Conservation (phyloP, 2,888 invertebrate species). For the Pandemis corylana region DNA sequence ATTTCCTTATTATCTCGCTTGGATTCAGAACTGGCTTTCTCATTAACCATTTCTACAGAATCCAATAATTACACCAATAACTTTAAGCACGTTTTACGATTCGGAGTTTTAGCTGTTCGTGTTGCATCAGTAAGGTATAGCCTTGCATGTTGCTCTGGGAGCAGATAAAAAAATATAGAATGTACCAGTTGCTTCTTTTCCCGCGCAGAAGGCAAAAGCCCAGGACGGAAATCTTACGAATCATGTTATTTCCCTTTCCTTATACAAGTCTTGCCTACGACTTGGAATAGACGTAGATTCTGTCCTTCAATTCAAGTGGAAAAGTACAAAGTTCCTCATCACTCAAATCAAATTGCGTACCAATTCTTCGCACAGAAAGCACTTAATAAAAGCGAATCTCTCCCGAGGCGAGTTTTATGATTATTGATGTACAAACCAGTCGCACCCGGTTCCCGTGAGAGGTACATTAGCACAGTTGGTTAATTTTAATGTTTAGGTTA, state of each 20-base stretch:
- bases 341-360: no score
- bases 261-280: no score
- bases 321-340: no score
- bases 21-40: neutral
- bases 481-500: neutral
- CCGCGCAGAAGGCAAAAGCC: no score
- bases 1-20: neutral
- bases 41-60: neutral
- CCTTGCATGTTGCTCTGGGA: no score
- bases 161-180: no score
- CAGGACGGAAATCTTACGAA: no score
- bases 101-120: neutral
- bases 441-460: slow-evolving; percentile 2
- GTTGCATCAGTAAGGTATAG: no score
- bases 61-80: neutral
- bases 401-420: slow-evolving; percentile 5
- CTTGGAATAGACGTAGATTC: no score
- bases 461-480: neutral
- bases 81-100: neutral
- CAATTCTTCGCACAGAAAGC: neutral
- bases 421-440: slow-evolving; percentile 14
- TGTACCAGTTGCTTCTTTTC: no score
- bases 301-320: no score
- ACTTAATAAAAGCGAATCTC: slow-evolving; percentile 9
- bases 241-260: no score